phyloP scores from a whole-genome alignment of 2,797 vertebrate species.

The Danio kyathit region DNA sequence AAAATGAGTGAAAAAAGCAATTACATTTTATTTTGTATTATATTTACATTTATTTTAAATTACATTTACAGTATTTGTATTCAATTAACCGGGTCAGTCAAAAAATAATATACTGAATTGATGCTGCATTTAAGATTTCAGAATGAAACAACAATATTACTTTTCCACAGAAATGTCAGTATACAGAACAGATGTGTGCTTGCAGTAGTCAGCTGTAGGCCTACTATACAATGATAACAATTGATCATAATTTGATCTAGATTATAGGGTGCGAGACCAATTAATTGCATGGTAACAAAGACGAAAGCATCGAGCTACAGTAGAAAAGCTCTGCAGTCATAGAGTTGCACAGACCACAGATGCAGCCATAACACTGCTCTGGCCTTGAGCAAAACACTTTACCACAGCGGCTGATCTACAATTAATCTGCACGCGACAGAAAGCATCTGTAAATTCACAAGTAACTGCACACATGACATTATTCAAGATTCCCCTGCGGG shows the following conservation, averaged over 20 bases:
- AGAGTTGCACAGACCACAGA: not conserved
- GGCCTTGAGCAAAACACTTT: not conserved
- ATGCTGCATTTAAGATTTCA: not conserved
- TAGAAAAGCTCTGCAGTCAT: not conserved
- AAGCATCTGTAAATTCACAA: not conserved
- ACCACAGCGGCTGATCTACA: not conserved
- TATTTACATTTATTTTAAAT: too few relatives aligned
- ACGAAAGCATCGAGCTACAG: not conserved
- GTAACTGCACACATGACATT: not conserved
- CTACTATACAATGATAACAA: not conserved
- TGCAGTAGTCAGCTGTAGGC: not conserved
- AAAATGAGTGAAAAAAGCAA: too few relatives aligned
- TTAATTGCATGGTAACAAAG: constrained; percentile 9
- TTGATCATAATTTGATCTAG: not conserved
- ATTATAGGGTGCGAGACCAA: not conserved
- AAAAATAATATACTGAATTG: not conserved
- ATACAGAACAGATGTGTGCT: not conserved
- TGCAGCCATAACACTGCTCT: not conserved
- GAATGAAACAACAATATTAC: not conserved
- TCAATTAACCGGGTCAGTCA: not conserved
- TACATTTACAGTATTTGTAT: too few relatives aligned
- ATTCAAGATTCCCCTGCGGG: not conserved
- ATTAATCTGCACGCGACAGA: not conserved
- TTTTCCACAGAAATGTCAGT: not conserved
- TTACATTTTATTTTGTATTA: too few relatives aligned